Conservation (phyloP, 2,888 invertebrate species). For the Ormyrus nitidulus region DNA sequence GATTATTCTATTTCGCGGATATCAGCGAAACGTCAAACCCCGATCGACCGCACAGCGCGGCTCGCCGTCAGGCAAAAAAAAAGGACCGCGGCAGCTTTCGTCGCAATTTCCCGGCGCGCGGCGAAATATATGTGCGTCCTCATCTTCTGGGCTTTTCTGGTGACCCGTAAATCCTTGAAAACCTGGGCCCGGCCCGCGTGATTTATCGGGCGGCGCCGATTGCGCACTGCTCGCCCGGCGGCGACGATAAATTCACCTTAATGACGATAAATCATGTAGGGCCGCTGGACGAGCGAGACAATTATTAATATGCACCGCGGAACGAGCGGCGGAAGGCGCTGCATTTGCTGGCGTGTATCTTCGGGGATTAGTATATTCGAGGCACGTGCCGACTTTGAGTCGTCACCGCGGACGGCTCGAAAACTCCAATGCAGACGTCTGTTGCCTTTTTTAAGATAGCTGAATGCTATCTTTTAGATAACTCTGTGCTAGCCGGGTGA, state of each 20-base stretch:
- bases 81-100: constrained; percentile 29
- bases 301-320: constrained; percentile 39
- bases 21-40: constrained; percentile 5
- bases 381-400: not conserved
- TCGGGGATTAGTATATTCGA: not conserved
- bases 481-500: no score
- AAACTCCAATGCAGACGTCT: no score
- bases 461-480: no score
- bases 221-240: constrained; percentile 21
- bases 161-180: constrained; percentile 57
- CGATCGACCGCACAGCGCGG: not conserved
- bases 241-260: constrained; percentile 49
- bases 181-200: constrained; percentile 36
- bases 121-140: constrained; percentile 34
- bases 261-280: constrained; percentile 55
- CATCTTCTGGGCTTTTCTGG: constrained; percentile 51
- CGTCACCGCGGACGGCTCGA: not conserved
- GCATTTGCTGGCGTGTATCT: not conserved
- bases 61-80: not conserved
- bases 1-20: constrained; percentile 28
- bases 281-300: constrained; percentile 13
- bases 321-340: constrained; percentile 20
- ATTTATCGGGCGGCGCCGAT: constrained; percentile 53
- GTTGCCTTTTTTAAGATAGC: no score
- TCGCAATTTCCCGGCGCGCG: constrained; percentile 15